These are phyloP conservation scores for Pseudomyrmex dendroicus DNA, from an alignment of 1,140 invertebrate genomes.

Conservation along the genomic window DNA sequence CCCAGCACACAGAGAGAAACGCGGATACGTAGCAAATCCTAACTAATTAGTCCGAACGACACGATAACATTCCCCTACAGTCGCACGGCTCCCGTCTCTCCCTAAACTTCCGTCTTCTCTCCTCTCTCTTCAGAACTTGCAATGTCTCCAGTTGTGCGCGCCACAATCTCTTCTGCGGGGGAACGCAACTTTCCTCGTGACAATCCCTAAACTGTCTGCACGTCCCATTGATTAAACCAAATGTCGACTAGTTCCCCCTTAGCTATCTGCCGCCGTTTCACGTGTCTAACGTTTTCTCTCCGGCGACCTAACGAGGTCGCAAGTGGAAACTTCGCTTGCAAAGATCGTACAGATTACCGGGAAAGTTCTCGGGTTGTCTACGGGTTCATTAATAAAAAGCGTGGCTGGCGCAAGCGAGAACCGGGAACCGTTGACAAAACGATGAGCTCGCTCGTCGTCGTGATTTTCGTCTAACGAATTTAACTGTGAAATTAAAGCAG, in stretches of 20 bases:
- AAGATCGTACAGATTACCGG: constrained; percentile 27
- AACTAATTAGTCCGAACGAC: constrained; percentile 72
- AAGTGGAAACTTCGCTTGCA: constrained; percentile 50
- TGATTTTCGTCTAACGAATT: constrained; percentile 29
- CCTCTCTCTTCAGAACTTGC: constrained; percentile 25
- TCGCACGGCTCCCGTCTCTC: constrained; percentile 2
- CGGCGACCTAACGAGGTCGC: constrained; percentile 34
- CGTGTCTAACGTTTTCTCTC: constrained; percentile 56
- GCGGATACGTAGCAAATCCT: constrained; percentile 69
- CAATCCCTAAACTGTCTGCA: constrained; percentile 65
- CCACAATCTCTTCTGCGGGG: constrained; percentile 21
- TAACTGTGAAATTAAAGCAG: constrained; percentile 29
- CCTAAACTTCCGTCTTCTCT: constrained; percentile 44
- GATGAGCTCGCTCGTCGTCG: neutral
- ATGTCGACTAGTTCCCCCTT: constrained; percentile 47
- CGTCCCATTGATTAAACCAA: constrained; percentile 69
- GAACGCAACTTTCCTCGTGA: constrained; percentile 57
- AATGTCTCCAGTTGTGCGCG: constrained; percentile 44
- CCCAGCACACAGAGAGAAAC: neutral
- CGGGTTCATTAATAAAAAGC: constrained; percentile 53
- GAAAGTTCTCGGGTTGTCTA: constrained; percentile 31
- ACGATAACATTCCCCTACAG: constrained; percentile 65
- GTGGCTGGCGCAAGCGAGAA: neutral
- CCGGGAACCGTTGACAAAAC: constrained; percentile 36
- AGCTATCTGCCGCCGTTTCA: constrained; percentile 39